phyloP scores from a whole-genome alignment of 2,888 invertebrate species.

The Agriotes lineatus region DNA sequence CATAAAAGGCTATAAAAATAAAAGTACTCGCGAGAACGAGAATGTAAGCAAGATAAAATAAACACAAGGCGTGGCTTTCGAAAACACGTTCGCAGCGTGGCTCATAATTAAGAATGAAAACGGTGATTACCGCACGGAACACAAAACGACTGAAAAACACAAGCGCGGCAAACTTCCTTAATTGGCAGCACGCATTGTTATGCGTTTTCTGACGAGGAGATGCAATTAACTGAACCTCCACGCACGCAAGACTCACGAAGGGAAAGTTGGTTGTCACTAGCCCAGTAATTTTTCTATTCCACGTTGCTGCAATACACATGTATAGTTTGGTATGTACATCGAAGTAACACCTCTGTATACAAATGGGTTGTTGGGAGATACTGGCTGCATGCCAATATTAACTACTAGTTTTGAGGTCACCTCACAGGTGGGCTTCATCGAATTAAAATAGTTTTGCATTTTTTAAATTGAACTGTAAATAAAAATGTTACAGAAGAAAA shows the following conservation, averaged over 20 bases:
- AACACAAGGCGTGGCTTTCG: slow-evolving; percentile 52
- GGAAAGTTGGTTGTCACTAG: too few species aligned
- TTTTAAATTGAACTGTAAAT: too few species aligned
- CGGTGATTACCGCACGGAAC: slow-evolving; percentile 7
- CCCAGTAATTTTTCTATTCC: too few species aligned
- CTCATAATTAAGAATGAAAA: slow-evolving; percentile 27
- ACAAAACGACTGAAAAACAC: slow-evolving; percentile 20
- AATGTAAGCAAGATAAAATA: slow-evolving; percentile 60
- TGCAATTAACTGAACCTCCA: slow-evolving; percentile 9
- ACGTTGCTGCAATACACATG: too few species aligned
- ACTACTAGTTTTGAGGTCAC: too few species aligned
- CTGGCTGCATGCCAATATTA: too few species aligned
- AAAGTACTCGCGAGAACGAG: slow-evolving; percentile 50
- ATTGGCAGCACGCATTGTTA: slow-evolving; percentile 24
- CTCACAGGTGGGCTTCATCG: too few species aligned
- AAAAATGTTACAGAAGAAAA: too few species aligned
- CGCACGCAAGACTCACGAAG: background rate
- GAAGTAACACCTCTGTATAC: too few species aligned
- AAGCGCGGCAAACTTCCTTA: slow-evolving; percentile 15
- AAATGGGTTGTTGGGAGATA: too few species aligned
- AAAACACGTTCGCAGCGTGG: slow-evolving; percentile 20
- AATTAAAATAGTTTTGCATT: too few species aligned
- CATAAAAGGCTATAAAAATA: slow-evolving; percentile 52
- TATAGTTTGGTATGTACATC: background rate
- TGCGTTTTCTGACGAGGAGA: slow-evolving; percentile 1